These are phyloP conservation scores for Rhombomys opimus DNA, from an alignment of 2,113 vertebrate genomes.

Conservation along the genomic window DNA sequence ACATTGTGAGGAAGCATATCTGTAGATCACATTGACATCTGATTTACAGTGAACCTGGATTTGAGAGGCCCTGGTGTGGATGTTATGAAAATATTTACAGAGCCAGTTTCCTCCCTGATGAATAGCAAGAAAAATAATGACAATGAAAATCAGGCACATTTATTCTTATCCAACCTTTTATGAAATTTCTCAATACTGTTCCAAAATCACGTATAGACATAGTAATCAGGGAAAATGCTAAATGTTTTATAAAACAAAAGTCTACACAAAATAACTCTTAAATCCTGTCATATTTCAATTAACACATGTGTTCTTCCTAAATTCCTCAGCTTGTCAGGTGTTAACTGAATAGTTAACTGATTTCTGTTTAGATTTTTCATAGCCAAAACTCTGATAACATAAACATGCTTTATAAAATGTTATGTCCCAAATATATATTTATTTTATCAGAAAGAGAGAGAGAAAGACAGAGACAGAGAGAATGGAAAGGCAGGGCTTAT, in stretches of 20 bases:
- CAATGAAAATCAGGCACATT: not conserved
- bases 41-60: not conserved
- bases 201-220: not conserved
- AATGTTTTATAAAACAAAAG: constrained; percentile 28
- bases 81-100: not conserved
- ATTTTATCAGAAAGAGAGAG: not conserved
- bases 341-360: not conserved
- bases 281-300: not conserved
- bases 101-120: not conserved
- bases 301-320: not conserved
- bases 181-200: not conserved
- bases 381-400: not conserved
- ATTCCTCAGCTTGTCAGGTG: not conserved
- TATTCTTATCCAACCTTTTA: not conserved
- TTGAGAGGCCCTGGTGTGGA: not conserved
- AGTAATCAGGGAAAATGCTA: not conserved
- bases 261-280: not conserved
- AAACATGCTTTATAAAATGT: not conserved
- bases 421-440: not conserved
- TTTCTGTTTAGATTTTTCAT: not conserved
- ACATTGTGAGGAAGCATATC: not conserved
- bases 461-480: too few species aligned
- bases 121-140: not conserved
- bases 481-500: not conserved
- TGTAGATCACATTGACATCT: not conserved